Base-by-base conservation (phyloP, 2,113 vertebrate species). In the Malurus melanocephalus region DNA sequence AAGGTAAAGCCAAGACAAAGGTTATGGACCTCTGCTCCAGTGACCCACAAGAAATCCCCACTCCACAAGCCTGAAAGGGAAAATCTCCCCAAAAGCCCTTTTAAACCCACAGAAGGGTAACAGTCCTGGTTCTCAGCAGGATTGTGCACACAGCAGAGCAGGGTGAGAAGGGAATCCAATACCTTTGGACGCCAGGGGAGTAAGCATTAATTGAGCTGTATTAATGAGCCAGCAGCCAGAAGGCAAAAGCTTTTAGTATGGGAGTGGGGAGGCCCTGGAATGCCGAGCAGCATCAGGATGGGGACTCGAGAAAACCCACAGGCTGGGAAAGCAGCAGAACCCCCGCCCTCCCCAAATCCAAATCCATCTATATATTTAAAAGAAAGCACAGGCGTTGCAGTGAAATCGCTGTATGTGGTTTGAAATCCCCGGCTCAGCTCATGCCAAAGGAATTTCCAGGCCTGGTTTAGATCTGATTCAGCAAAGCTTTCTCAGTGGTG, bases 361-460 rank as follows among this genome's bases (percentile, higher is more conserved):
- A 83, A 65, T 59, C 73, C 32, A 23, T 55, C 17, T 17, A 79
- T 32, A 13, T 32, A 69, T 56, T 68, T 62, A 55, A 88, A 35
- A 30, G 28, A 74, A 69, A 89, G 56, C 80, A 64, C 64, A 74
- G 68, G 52, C 55, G 0, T 28, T 77, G 86, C 77, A 84, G 81
- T 67, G 66, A 59, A 88, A 92, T 88, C 67, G 61, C 88, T 81
- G 1, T 88, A 80, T 94, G 95, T 61, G 95, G 93, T 94, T 94
- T 94, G 88, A 94, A 94, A 91, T 88, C 92, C 93, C 93, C 61
- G 0, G 77, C 93, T 94, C 52, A n/a, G 92, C 89, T 94, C 94
- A 90, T 69, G 78, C 95, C 91, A 80, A 84, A 95, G 90, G 94
- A 93, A 90, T 93, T 93, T 93, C 74, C 90, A 90, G 83, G 88